phyloP scores from a whole-genome alignment of 2,888 invertebrate genomes.

The Sarcophaga carnaria region DNA sequence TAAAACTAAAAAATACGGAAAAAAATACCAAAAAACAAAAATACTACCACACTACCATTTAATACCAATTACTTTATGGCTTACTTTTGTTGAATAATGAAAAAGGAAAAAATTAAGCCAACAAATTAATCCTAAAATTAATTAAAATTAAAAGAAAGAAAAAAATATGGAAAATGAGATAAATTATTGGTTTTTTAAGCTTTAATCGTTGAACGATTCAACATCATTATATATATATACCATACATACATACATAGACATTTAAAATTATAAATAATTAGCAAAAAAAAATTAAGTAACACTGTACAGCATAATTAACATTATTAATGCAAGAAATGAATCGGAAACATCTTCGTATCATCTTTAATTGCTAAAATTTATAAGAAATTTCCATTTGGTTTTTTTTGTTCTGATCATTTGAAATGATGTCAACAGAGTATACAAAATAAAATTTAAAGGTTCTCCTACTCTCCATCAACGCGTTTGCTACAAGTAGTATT shows the following conservation, averaged over 20 bases:
- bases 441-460: too few relatives aligned
- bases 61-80: constrained; percentile 47
- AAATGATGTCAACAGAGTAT: too few relatives aligned
- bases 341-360: too few relatives aligned
- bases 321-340: too few relatives aligned
- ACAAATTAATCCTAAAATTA: constrained; percentile 1
- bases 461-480: too few relatives aligned
- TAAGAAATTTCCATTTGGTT: too few relatives aligned
- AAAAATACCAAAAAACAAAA: background rate
- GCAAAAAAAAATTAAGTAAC: background rate
- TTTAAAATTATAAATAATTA: background rate
- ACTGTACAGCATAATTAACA: background rate
- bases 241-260: constrained; percentile 4
- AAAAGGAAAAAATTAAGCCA: constrained; percentile 15
- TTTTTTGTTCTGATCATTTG: too few relatives aligned
- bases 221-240: constrained; percentile 66
- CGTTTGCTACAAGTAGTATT: too few relatives aligned
- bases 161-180: constrained; percentile 3
- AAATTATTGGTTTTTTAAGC: constrained; percentile 73
- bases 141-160: constrained; percentile 6
- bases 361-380: too few relatives aligned
- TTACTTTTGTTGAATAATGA: constrained; percentile 52
- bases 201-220: constrained; percentile 79
- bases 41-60: constrained; percentile 43
- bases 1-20: background rate